Percentiles rank a stretch among this genome's conserved stretches.
These are phyloP conservation scores for Mus musculus DNA, from an alignment of 2,113 vertebrate genomes.

Conservation along the genomic window GRCm39 chr2:28052001-28052500, in stretches of 20 bases:
- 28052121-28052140: background rate
- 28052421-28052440: too few species aligned
- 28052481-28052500: background rate
- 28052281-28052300: background rate
- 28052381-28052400: background rate
- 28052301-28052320: accelerated
- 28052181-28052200: background rate
- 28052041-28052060: background rate
- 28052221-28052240: accelerated
- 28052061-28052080: background rate
- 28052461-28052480: background rate
- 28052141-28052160: background rate
- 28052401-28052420: accelerated
- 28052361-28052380: background rate
- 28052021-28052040: background rate
- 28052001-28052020: accelerated
- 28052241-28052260: accelerated
- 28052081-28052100: too few species aligned
- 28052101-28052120: background rate
- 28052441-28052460: background rate
- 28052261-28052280: accelerated
- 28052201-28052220: accelerated
- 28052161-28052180: too few species aligned
- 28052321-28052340: background rate
- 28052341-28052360: background rate